These are phyloP conservation scores for Pammene aurita DNA, from an alignment of 2,888 invertebrate species.

Conservation along the genomic window DNA sequence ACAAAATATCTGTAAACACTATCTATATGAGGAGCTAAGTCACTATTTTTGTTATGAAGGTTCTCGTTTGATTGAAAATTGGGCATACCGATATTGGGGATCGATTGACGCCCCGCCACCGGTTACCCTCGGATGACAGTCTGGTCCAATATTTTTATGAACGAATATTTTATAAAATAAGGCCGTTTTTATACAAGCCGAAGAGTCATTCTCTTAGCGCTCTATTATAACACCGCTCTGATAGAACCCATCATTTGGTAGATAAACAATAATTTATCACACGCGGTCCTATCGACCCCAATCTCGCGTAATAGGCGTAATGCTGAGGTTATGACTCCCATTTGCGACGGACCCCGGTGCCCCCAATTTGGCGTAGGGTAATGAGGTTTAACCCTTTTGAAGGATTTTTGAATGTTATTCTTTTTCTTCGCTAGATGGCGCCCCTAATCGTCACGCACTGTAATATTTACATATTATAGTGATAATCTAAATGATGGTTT, in stretches of 20 bases:
- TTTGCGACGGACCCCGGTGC: slow-evolving; percentile 17
- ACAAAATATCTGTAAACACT: no score
- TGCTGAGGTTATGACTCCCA: slow-evolving; percentile 20
- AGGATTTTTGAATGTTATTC: slow-evolving; percentile 5
- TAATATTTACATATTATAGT: no score
- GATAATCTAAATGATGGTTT: no score
- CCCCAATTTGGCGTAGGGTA: slow-evolving; percentile 21
- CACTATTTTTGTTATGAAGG: no score
- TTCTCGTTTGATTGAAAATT: no score
- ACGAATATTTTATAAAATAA: no score
- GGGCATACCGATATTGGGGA: no score
- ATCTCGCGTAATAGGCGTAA: slow-evolving; percentile 23
- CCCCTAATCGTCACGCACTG: background rate
- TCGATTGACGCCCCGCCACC: no score
- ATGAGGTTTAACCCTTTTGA: slow-evolving; percentile 10
- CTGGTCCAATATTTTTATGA: no score
- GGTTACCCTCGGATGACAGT: no score
- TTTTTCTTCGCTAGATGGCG: background rate
- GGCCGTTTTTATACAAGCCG: background rate
- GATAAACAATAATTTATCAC: slow-evolving; percentile 27
- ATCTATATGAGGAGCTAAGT: no score
- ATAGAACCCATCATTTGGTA: background rate
- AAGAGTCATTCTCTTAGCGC: background rate
- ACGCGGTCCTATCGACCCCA: slow-evolving; percentile 9
- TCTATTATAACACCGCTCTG: background rate